Percentiles rank a stretch among this genome's conserved stretches.
Conservation (phyloP, 2,113 vertebrate genomes). For the Eupsittula cactorum region DNA sequence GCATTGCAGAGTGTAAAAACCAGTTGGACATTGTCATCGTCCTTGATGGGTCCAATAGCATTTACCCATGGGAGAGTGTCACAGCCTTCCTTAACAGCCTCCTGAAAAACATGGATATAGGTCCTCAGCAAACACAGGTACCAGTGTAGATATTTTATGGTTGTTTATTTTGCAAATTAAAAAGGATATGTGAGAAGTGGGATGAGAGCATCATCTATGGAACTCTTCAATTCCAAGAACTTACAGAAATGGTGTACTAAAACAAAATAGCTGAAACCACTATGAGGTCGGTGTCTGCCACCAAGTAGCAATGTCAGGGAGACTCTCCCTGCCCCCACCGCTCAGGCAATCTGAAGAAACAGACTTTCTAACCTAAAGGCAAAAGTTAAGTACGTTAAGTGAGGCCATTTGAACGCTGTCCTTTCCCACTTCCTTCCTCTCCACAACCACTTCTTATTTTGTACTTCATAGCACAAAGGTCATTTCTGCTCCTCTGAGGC, state of each 20-base stretch:
- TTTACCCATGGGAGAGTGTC: conserved; percentile 92
- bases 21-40: conserved; percentile 93
- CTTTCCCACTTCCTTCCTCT: conserved; percentile 41
- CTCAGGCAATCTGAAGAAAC: not conserved
- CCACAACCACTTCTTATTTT: not conserved
- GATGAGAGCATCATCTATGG: not conserved
- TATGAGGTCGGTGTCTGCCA: not conserved
- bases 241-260: not conserved
- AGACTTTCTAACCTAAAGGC: not conserved
- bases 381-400: not conserved
- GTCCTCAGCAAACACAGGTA: conserved; percentile 90
- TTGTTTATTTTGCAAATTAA: not conserved
- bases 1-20: conserved; percentile 85
- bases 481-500: not conserved
- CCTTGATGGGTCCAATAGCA: conserved; percentile 96
- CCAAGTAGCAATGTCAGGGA: not conserved
- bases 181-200: not conserved
- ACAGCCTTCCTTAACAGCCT: conserved; percentile 84
- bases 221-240: not conserved
- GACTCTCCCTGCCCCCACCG: not conserved
- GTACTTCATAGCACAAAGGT: not conserved
- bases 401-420: not conserved
- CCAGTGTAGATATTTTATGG: not conserved
- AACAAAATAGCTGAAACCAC: conserved; percentile 14
- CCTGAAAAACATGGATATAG: conserved; percentile 84